phyloP scores from a whole-genome alignment of 2,888 invertebrate species.

The Drosophila histrio region DNA sequence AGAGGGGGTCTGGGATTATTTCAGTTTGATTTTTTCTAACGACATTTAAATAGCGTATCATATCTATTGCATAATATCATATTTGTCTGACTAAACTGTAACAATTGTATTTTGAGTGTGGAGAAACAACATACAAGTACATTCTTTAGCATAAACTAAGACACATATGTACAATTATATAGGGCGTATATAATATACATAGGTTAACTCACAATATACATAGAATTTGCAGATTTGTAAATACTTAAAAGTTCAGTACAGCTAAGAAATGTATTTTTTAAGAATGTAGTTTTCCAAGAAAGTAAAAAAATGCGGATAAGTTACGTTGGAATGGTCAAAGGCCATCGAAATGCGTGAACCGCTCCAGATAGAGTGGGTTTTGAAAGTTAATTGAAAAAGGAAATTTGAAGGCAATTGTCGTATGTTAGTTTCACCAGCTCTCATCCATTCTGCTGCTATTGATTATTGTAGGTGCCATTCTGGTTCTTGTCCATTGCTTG shows the following conservation, averaged over 20 bases:
- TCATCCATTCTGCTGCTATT: slow-evolving; percentile 3
- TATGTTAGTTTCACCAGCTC: slow-evolving; percentile 44
- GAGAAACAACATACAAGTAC: slow-evolving; percentile 55
- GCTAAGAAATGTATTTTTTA: slow-evolving; percentile 53
- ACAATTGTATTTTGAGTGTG: slow-evolving; percentile 29
- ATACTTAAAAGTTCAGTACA: slow-evolving; percentile 58
- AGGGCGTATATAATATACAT: slow-evolving; percentile 25
- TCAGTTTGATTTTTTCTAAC: slow-evolving; percentile 33
- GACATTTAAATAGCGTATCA: slow-evolving; percentile 32
- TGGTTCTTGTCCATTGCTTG: slow-evolving; percentile 7
- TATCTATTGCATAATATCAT: slow-evolving; percentile 61
- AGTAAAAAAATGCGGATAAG: slow-evolving; percentile 22
- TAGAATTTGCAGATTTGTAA: slow-evolving; percentile 33
- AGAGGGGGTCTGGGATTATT: slow-evolving; percentile 55
- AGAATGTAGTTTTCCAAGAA: slow-evolving; percentile 11
- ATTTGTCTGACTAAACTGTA: slow-evolving; percentile 32
- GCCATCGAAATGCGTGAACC: neutral
- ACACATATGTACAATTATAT: slow-evolving; percentile 10
- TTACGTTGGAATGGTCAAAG: slow-evolving; percentile 34
- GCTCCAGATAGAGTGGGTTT: neutral
- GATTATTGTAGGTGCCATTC: slow-evolving; percentile 1
- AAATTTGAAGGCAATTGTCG: slow-evolving; percentile 10
- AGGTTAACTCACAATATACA: slow-evolving; percentile 18
- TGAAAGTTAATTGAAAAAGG: neutral
- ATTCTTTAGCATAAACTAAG: slow-evolving; percentile 30